A percentile compares a stretch with the other conserved stretches of the same genome.
These are phyloP conservation scores for Mimumesa dahlbomi DNA, from an alignment of 2,888 invertebrate genomes.

Conservation along the genomic window DNA sequence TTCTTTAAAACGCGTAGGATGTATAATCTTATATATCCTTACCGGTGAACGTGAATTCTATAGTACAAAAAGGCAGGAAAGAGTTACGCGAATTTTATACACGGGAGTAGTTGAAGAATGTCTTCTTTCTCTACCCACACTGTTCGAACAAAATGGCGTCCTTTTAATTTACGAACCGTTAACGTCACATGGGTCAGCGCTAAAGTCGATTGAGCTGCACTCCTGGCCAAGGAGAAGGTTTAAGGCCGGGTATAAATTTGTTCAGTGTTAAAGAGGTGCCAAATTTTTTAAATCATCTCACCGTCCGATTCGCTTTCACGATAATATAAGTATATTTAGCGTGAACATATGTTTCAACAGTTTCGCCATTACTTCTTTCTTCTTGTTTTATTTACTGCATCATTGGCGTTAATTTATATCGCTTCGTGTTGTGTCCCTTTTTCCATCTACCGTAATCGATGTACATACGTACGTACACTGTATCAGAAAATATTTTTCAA, in stretches of 20 bases:
- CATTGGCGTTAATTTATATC: no score
- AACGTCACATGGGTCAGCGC: slow-evolving; percentile 63
- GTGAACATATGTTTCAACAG: slow-evolving; percentile 16
- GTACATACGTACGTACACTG: no score
- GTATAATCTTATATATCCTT: slow-evolving; percentile 26
- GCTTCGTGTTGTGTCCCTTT: no score
- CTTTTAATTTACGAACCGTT: slow-evolving; percentile 77
- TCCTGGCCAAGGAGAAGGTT: slow-evolving; percentile 35
- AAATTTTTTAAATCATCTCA: slow-evolving; percentile 69
- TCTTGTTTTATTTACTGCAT: not conserved
- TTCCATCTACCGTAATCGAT: no score
- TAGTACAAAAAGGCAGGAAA: slow-evolving; percentile 40
- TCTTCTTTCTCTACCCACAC: slow-evolving; percentile 64
- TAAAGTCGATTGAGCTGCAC: slow-evolving; percentile 51
- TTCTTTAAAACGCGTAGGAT: not conserved
- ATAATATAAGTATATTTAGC: slow-evolving; percentile 25
- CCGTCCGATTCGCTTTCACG: slow-evolving; percentile 54
- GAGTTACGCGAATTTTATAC: slow-evolving; percentile 42
- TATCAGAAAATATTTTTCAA: no score
- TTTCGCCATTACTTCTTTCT: slow-evolving; percentile 14
- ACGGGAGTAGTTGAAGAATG: slow-evolving; percentile 51
- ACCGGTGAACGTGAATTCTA: slow-evolving; percentile 21
- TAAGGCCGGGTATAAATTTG: slow-evolving; percentile 70
- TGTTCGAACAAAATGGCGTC: slow-evolving; percentile 63
- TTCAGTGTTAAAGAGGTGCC: slow-evolving; percentile 70